Percentiles rank a stretch among this genome's conserved stretches.
These are phyloP conservation scores for Eueremaeus valkanovi DNA, from an alignment of 2,888 invertebrate species.

Conservation along the genomic window DNA sequence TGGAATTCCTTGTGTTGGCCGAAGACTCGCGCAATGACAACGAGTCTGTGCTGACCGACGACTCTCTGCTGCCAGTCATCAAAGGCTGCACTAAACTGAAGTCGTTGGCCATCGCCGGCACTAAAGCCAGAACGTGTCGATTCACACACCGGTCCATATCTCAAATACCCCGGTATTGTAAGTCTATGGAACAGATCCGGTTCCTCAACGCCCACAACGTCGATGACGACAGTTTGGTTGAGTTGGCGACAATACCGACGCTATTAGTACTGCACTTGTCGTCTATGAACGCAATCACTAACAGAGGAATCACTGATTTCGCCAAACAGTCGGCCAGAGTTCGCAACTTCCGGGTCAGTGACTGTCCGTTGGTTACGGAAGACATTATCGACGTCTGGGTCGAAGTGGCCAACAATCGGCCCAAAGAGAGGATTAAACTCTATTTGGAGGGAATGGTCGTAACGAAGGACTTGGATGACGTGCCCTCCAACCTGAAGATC, in stretches of 20 bases:
- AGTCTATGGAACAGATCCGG: constrained; percentile 16
- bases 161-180: not conserved
- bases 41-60: constrained; percentile 14
- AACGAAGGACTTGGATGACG: not conserved
- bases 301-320: not conserved
- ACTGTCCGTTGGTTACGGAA: constrained; percentile 9
- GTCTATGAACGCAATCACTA: constrained; percentile 2
- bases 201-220: constrained; percentile 8
- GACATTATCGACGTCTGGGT: constrained; percentile 1
- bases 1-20: constrained; percentile 27
- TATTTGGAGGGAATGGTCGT: not conserved
- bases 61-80: not conserved
- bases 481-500: constrained; percentile 1
- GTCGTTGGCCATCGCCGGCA: constrained; percentile 21
- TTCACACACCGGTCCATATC: not conserved
- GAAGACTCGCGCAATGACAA: constrained; percentile 26
- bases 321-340: not conserved
- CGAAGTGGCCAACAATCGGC: not conserved
- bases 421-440: not conserved
- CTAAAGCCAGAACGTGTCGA: constrained; percentile 5
- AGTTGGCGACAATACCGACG: not conserved
- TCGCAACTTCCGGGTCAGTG: constrained; percentile 11
- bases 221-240: not conserved
- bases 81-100: not conserved
- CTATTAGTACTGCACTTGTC: constrained; percentile 16